Evolutionary conservation across 2,797 vertebrate genomes (phyloP).

Genomic region (Pampus argenteus): DNA sequence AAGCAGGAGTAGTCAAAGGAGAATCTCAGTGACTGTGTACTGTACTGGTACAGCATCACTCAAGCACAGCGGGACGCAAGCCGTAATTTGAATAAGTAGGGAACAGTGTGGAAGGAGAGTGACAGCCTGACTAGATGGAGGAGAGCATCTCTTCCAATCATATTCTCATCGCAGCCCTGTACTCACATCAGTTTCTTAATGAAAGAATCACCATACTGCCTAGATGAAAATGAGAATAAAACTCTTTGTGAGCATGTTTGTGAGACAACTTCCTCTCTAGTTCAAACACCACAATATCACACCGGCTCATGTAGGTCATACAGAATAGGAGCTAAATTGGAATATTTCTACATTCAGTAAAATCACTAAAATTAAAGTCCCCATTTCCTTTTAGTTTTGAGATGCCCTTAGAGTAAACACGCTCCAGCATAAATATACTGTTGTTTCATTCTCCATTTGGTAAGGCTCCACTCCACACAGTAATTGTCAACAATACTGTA

Average conservation of each 20-base stretch:
- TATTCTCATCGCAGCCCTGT: slow-evolving; percentile 8
- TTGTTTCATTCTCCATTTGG: slow-evolving; percentile 2
- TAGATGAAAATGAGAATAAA: not conserved
- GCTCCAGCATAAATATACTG: slow-evolving; percentile 17
- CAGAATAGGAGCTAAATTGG: slow-evolving; percentile 15
- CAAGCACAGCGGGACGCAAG: slow-evolving; percentile 14
- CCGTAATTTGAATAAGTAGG: slow-evolving; percentile 34
- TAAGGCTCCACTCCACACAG: not conserved
- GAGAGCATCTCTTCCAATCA: slow-evolving; percentile 38
- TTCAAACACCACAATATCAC: slow-evolving; percentile 8
- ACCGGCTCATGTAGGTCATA: not conserved
- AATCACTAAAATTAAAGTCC: not conserved
- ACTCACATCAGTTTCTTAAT: slow-evolving; percentile 26
- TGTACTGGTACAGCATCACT: slow-evolving; percentile 13
- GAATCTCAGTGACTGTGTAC: slow-evolving; percentile 5
- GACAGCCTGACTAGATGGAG: slow-evolving; percentile 25
- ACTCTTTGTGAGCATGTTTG: not conserved
- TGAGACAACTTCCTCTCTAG: not conserved
- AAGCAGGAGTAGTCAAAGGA: not conserved
- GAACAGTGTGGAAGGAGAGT: not conserved
- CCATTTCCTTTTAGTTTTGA: not conserved
- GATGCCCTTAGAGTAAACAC: slow-evolving; percentile 26
- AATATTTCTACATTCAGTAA: slow-evolving; percentile 16
- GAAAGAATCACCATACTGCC: slow-evolving; percentile 6
- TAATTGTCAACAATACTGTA: not conserved